A percentile compares a stretch with the other conserved stretches of the same genome.
These are phyloP conservation scores for Meiosimyza decipiens DNA, from an alignment of 2,888 invertebrate species.

Conservation along the genomic window DNA sequence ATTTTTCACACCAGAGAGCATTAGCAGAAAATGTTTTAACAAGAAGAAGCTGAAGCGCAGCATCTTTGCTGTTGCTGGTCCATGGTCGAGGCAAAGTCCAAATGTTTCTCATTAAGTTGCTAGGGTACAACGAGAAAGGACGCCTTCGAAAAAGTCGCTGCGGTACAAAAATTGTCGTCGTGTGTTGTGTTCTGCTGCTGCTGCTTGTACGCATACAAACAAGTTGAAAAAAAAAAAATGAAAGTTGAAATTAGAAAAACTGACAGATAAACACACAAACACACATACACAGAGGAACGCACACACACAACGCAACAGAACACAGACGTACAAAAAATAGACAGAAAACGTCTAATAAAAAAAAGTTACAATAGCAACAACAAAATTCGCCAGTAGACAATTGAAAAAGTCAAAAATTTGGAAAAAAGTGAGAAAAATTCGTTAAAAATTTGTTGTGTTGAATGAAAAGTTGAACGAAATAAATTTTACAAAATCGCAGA, in stretches of 20 bases:
- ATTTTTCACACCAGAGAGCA: conserved; percentile 34
- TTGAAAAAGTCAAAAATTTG: background rate
- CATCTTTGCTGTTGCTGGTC: conserved; percentile 53
- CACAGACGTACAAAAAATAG: background rate
- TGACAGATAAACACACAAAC: background rate
- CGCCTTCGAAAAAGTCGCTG: conserved; percentile 58
- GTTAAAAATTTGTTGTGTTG: conserved; percentile 30
- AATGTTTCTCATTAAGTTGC: conserved; percentile 67
- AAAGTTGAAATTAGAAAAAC: conserved; percentile 1
- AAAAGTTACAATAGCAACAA: background rate
- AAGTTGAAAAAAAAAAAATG: background rate
- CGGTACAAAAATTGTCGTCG: conserved; percentile 48
- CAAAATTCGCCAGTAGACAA: background rate
- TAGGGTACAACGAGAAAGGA: conserved; percentile 67
- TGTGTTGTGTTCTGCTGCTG: conserved; percentile 14
- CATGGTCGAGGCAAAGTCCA: conserved; percentile 64
- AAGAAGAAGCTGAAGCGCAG: conserved; percentile 39
- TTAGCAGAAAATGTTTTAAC: conserved; percentile 22
- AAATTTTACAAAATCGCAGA: conserved; percentile 12
- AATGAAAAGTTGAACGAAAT: background rate
- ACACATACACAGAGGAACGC: too few species aligned
- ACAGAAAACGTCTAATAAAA: background rate
- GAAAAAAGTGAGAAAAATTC: conserved; percentile 30
- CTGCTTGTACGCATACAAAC: conserved; percentile 28
- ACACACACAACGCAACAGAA: too few species aligned